Evolutionary conservation across 2,113 vertebrate genomes (phyloP).

Genomic region (Phaetusa simplex): DNA sequence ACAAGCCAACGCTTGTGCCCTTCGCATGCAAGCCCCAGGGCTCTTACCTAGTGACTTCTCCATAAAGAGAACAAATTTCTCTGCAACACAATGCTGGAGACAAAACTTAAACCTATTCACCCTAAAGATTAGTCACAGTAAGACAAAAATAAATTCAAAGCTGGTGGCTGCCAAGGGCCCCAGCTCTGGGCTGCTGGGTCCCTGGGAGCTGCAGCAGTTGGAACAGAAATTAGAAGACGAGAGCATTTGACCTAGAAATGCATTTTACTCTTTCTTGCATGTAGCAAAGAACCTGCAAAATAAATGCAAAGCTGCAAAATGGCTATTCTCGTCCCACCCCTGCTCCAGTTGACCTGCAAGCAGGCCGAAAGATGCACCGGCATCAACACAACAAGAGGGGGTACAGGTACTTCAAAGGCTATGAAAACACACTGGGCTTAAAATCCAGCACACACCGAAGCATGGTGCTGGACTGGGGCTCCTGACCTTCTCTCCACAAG

Average conservation of each 20-base stretch:
- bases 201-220: background rate
- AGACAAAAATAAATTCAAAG: conserved; percentile 15
- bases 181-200: background rate
- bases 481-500: background rate
- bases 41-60: background rate
- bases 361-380: accelerated
- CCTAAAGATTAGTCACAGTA: background rate
- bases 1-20: background rate
- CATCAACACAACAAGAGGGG: background rate
- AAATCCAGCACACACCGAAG: background rate
- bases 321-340: background rate
- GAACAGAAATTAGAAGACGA: background rate
- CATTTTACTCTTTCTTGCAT: background rate
- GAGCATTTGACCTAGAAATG: background rate
- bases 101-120: background rate
- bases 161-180: background rate
- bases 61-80: background rate
- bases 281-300: background rate
- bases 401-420: background rate
- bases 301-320: background rate
- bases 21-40: background rate
- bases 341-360: background rate
- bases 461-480: background rate
- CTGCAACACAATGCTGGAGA: background rate
- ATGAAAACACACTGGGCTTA: background rate